Conservation (phyloP, 1,140 invertebrate species). For the Orchesella cincta region DNA sequence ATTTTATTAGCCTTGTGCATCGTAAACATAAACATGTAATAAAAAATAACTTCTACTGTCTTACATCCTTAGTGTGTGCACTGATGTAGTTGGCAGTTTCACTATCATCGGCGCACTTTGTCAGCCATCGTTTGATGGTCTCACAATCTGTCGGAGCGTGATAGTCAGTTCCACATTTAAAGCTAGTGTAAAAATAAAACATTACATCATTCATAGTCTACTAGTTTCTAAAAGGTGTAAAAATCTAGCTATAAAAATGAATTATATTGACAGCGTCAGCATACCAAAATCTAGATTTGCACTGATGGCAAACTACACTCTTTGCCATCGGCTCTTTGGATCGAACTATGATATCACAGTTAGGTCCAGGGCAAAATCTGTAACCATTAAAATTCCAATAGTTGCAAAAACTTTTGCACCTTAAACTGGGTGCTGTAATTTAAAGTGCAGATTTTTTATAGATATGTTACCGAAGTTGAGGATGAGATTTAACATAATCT, state of each 20-base stretch:
- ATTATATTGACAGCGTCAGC: no score
- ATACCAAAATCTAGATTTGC: constrained; percentile 80
- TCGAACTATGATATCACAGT: constrained; percentile 84
- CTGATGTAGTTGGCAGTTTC: constrained; percentile 99
- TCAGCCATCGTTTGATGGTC: constrained; percentile 95
- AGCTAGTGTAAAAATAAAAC: constrained; percentile 60
- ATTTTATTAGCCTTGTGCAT: neutral
- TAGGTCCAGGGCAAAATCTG: constrained; percentile 89
- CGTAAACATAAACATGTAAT: no score
- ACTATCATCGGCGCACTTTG: constrained; percentile 98
- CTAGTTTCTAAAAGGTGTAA: neutral
- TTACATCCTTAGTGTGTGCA: constrained; percentile 91
- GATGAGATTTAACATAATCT: constrained; percentile 93
- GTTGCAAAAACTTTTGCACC: neutral
- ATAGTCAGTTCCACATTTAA: constrained; percentile 92
- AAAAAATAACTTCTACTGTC: constrained; percentile 48
- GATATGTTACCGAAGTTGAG: constrained; percentile 65
- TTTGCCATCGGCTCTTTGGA: constrained; percentile 78
- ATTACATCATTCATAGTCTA: neutral
- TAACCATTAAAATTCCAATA: neutral
- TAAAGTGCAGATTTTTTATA: no score
- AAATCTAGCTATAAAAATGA: constrained; percentile 38
- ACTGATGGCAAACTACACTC: constrained; percentile 73
- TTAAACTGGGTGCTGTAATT: no score
- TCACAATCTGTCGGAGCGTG: constrained; percentile 97